phyloP scores from a whole-genome alignment of 2,888 invertebrate genomes.

The Chymomyza amoena region DNA sequence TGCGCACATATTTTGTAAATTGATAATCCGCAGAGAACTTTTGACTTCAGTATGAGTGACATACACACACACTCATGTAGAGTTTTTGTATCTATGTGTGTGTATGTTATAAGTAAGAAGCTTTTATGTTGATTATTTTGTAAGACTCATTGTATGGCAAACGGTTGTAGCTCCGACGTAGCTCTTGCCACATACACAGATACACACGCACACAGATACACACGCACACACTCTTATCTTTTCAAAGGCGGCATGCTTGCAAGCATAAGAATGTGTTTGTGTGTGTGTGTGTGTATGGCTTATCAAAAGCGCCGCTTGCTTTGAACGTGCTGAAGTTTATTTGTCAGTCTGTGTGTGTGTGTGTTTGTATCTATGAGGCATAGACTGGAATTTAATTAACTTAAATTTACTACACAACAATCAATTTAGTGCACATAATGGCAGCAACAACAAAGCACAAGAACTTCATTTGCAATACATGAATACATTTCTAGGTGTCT shows the following conservation, averaged over 20 bases:
- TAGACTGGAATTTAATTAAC: conserved; percentile 70
- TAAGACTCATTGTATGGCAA: conserved; percentile 49
- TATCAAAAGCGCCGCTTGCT: conserved; percentile 48
- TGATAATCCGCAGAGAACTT: conserved; percentile 12
- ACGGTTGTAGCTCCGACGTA: conserved; percentile 16
- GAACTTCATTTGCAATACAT: background rate
- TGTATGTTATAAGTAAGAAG: conserved; percentile 59
- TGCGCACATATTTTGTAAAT: conserved; percentile 1
- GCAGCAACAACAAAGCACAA: background rate
- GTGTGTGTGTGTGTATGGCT: conserved; percentile 12
- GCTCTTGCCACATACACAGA: background rate
- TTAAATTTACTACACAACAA: conserved; percentile 55
- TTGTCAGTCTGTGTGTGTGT: conserved; percentile 37
- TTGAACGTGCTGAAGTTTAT: conserved; percentile 32
- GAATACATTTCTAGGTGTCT: too few species aligned
- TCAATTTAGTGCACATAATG: background rate
- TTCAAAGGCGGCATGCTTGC: conserved; percentile 4
- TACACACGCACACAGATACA: background rate
- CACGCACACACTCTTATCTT: conserved; percentile 1
- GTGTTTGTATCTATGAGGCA: conserved; percentile 42
- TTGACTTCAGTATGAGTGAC: background rate
- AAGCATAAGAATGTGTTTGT: conserved; percentile 18
- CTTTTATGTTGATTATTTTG: conserved; percentile 71
- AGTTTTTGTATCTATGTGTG: conserved; percentile 8
- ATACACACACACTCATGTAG: background rate